A percentile compares a stretch with the other conserved stretches of the same genome.
Conservation (phyloP, 2,113 vertebrate genomes). For the Tricholaema leucomelas region DNA sequence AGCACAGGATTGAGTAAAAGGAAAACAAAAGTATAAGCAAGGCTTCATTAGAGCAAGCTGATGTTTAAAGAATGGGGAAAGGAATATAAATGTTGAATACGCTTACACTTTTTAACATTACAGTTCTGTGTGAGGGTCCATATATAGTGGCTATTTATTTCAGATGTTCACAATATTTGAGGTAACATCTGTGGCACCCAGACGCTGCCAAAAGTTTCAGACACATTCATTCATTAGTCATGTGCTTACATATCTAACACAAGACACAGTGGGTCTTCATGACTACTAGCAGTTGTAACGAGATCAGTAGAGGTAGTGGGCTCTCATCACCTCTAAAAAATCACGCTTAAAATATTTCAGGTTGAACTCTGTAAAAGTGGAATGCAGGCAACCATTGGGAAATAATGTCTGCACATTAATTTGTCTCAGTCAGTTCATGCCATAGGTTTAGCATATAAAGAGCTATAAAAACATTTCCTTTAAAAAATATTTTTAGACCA, state of each 20-base stretch:
- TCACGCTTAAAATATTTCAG: not conserved
- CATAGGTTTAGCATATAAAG: not conserved
- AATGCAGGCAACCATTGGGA: not conserved
- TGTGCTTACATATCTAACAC: not conserved
- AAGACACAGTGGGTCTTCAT: not conserved
- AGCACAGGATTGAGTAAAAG: not conserved
- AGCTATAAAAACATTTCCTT: rapidly evolving
- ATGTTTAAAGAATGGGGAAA: not conserved
- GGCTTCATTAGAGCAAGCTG: not conserved
- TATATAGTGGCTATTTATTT: not conserved
- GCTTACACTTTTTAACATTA: not conserved
- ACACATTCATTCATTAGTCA: not conserved
- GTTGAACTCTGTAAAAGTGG: not conserved
- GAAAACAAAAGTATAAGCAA: not conserved
- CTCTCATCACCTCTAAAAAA: not conserved
- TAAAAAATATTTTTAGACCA: not conserved
- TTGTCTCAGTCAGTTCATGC: not conserved
- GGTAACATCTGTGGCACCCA: not conserved
- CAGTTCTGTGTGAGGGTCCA: not conserved
- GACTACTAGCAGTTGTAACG: not conserved
- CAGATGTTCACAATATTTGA: not conserved
- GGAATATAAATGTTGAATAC: not conserved
- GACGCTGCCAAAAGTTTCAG: not conserved
- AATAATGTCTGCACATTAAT: not conserved
- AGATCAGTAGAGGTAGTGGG: not conserved